A percentile compares a stretch with the other conserved stretches of the same genome.
Conservation (phyloP, 2,888 invertebrate genomes). For the Pristionchus fissidentatus region DNA sequence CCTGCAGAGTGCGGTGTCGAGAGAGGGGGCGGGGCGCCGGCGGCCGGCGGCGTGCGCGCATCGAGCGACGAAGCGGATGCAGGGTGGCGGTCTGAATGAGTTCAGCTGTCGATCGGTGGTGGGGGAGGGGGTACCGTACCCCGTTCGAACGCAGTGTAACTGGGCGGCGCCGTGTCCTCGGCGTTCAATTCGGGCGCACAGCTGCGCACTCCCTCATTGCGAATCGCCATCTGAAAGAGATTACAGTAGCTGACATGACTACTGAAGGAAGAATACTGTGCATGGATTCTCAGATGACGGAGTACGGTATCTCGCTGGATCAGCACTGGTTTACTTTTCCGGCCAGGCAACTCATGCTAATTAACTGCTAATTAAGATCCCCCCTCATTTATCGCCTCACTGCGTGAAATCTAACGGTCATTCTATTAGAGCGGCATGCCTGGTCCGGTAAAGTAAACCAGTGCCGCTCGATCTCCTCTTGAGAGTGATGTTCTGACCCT, state of each 20-base stretch:
- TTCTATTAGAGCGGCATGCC: too few species aligned
- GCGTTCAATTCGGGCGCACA: slow-evolving; percentile 25
- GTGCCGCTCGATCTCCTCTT: too few species aligned
- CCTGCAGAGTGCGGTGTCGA: slow-evolving; percentile 10
- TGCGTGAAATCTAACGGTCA: not conserved
- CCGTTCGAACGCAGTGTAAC: not conserved
- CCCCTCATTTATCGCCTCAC: not conserved
- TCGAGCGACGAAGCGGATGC: not conserved
- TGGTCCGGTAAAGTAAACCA: too few species aligned
- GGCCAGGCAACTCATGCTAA: too few species aligned
- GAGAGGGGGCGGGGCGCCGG: not conserved
- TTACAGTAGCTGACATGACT: too few species aligned
- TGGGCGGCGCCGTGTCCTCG: slow-evolving; percentile 30
- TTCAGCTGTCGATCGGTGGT: not conserved
- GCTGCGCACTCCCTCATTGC: slow-evolving; percentile 36
- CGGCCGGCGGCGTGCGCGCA: not conserved
- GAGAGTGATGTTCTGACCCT: too few species aligned
- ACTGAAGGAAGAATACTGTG: too few species aligned
- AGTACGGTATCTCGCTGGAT: too few species aligned
- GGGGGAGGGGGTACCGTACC: not conserved
- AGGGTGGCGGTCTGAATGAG: not conserved
- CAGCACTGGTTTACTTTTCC: too few species aligned
- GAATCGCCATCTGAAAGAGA: slow-evolving; percentile 28
- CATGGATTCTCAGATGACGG: too few species aligned
- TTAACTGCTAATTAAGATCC: too few species aligned